Evolutionary conservation across 1,140 invertebrate species (phyloP), one percentile per base, ranked within the genome.

Genomic region (Penaeus japonicus): DNA sequence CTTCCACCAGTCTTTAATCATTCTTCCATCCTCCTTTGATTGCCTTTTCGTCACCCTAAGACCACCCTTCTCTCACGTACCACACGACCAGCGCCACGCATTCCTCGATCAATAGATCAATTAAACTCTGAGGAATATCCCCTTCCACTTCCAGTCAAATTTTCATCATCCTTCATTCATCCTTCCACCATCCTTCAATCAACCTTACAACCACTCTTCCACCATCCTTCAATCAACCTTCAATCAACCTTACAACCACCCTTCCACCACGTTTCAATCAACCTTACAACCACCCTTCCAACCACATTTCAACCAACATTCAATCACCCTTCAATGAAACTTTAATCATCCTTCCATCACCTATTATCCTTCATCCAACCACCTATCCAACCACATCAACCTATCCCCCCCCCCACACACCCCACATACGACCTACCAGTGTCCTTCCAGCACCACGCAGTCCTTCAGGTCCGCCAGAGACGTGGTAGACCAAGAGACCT

Each of bases 391-490:
- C 35, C 35, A 39, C 35, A 39, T 7, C 35, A 39, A 2, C 35
- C 7, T 39, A 2, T 39, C 7, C 7, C 35, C 35, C 2, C 35
- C 7, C 7, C 35, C 35, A 2, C 2, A 2, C 35, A 24, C 12
- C 18, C 10, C 18, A 30, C 35, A 27, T 15, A 3, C 22, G 5
- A 30, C 86, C 35, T 55, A 88, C 89, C 89, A 90, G 39, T 90
- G 85, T 18, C 89, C 89, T 75, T 87, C 87, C 20, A 90, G 62
- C n/a, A 78, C 22, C 30, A 89, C 84, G 47, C 87, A 89, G 84
- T 90, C 90, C 79, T 82, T 86, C 4, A 90, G 65, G 18, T 89
- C 83, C 12, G 53, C 7, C 10, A 89, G 39, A 27, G 32, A 27
- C 2, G 3, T 32, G 35, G 84, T 10, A 4, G 78, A 73, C 89